Percentiles rank a stretch among this genome's conserved stretches.
Conservation (phyloP, 2,888 invertebrate species). For the Plemyria rubiginata region DNA sequence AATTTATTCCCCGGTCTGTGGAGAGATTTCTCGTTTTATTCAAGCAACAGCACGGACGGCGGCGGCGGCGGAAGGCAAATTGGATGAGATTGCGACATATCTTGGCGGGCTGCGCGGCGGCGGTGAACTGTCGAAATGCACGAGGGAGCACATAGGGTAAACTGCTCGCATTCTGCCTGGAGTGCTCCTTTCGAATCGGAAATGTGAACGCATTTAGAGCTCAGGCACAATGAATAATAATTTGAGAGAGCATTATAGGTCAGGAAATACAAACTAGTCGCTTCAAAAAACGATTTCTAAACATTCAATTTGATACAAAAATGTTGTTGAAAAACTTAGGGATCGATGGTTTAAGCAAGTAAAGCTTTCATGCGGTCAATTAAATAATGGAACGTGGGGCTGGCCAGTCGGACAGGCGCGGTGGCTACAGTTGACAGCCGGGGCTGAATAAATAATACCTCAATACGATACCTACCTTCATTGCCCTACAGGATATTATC, state of each 20-base stretch:
- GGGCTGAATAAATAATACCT: conserved; percentile 55
- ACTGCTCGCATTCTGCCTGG: conserved; percentile 69
- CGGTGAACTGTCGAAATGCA: conserved; percentile 74
- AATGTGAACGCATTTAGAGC: conserved; percentile 66
- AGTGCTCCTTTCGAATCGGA: conserved; percentile 63
- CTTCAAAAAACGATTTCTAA: too few species aligned
- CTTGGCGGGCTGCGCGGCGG: conserved; percentile 65
- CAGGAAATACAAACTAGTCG: too few species aligned
- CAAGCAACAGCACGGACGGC: conserved; percentile 67
- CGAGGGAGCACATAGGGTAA: conserved; percentile 69
- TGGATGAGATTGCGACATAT: conserved; percentile 82
- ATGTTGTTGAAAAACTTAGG: conserved; percentile 21
- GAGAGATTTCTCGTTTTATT: conserved; percentile 79
- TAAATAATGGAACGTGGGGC: conserved; percentile 47
- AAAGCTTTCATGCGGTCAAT: conserved; percentile 60
- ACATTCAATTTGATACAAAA: too few species aligned
- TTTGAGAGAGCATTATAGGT: conserved; percentile 2
- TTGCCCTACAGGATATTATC: conserved; percentile 32
- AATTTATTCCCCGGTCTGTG: conserved; percentile 72
- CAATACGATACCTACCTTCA: conserved; percentile 38
- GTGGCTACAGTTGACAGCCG: conserved; percentile 44
- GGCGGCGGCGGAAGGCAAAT: conserved; percentile 74
- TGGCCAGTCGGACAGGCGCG: conserved; percentile 38
- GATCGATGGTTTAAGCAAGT: conserved; percentile 50
- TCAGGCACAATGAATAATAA: conserved; percentile 39